Percentiles rank a stretch among this genome's conserved stretches.
Conservation (phyloP, 2,888 invertebrate genomes). For the Athalia circularis region DNA sequence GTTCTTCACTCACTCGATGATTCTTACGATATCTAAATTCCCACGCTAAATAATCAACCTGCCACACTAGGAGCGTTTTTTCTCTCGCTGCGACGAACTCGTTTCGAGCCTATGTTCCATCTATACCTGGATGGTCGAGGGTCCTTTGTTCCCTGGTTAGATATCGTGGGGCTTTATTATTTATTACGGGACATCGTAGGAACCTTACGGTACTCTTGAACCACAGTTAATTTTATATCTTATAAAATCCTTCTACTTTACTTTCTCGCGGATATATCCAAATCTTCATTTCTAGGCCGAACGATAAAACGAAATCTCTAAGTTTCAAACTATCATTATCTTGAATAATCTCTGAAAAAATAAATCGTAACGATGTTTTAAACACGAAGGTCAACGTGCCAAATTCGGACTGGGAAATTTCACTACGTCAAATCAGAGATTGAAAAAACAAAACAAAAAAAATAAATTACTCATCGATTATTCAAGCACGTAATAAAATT, state of each 20-base stretch:
- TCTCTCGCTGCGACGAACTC: too few relatives aligned
- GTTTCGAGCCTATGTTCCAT: too few relatives aligned
- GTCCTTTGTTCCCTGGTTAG: not conserved
- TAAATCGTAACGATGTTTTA: not conserved
- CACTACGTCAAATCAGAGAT: too few relatives aligned
- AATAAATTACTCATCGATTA: too few relatives aligned
- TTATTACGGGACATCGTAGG: conserved; percentile 4
- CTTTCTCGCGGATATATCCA: not conserved
- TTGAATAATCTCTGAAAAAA: not conserved
- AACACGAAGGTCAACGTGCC: too few relatives aligned
- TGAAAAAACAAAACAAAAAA: too few relatives aligned
- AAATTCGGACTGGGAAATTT: too few relatives aligned
- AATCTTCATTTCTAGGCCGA: conserved; percentile 4
- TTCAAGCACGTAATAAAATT: too few relatives aligned
- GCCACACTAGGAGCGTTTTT: too few relatives aligned
- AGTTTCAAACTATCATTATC: not conserved
- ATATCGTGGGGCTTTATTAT: not conserved
- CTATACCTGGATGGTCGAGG: not conserved
- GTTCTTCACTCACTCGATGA: too few relatives aligned
- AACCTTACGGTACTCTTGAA: conserved; percentile 34
- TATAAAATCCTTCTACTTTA: conserved; percentile 8
- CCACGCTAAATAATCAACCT: too few relatives aligned
- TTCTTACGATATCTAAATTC: too few relatives aligned
- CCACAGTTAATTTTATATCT: conserved; percentile 1
- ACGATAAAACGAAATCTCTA: not conserved